Conservation (phyloP, 2,113 vertebrate genomes). For the Bujurquina vittata region DNA sequence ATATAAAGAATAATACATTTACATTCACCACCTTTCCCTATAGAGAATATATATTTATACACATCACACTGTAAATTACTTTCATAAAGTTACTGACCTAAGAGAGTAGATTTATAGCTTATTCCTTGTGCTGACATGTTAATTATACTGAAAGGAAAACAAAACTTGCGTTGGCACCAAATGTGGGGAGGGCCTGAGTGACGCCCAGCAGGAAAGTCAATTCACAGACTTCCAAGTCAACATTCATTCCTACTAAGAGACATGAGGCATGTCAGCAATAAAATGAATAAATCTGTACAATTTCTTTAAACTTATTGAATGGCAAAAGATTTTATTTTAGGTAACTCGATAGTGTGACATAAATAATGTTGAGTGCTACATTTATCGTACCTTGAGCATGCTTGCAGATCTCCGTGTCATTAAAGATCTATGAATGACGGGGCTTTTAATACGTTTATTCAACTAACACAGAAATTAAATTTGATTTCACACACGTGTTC, state of each 20-base stretch:
- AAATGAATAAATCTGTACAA: not conserved
- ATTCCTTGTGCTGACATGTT: constrained; percentile 66
- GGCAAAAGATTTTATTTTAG: not conserved
- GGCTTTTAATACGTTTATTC: not conserved
- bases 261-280: not conserved
- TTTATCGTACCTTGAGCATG: not conserved
- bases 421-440: not conserved
- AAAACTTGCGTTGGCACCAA: constrained; percentile 51
- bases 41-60: constrained; percentile 50
- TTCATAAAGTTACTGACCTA: constrained; percentile 23
- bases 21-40: constrained; percentile 25
- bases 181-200: constrained; percentile 42
- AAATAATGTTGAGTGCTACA: not conserved
- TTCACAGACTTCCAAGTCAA: constrained; percentile 19
- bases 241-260: not conserved
- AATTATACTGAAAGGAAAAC: constrained; percentile 68
- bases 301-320: not conserved
- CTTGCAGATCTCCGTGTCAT: not conserved
- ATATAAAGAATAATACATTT: constrained; percentile 18
- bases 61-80: constrained; percentile 46
- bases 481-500: not conserved
- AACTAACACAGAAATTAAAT: not conserved
- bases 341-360: not conserved
- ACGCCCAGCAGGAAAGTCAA: constrained; percentile 43
- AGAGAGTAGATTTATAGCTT: constrained; percentile 67